phyloP scores from a whole-genome alignment of 1,140 invertebrate genomes.

The Sweltsa coloradensis region DNA sequence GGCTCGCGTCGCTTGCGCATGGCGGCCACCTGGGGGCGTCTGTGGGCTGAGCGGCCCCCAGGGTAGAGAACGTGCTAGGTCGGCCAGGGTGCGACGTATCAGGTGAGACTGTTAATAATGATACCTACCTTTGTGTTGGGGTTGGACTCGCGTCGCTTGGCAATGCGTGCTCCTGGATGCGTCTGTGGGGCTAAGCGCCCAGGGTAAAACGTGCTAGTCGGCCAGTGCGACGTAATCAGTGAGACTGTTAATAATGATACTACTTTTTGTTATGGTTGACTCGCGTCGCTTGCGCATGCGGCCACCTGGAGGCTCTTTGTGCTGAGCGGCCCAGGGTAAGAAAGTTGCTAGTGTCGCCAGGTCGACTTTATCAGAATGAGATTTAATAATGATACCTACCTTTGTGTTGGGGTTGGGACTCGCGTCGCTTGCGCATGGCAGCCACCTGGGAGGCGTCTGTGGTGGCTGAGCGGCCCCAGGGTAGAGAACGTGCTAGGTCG shows the following conservation, averaged over 20 bases:
- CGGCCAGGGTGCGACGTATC: conserved; percentile 66
- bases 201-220: too few relatives aligned
- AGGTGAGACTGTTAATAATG: conserved; percentile 45
- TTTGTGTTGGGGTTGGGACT: conserved; percentile 74
- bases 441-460: conserved; percentile 21
- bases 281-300: conserved; percentile 42
- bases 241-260: too few relatives aligned
- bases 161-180: too few relatives aligned
- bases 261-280: too few relatives aligned
- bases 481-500: conserved; percentile 58
- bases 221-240: too few relatives aligned
- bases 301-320: conserved; percentile 20
- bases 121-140: conserved; percentile 71
- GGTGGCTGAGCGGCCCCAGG: conserved; percentile 48
- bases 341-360: conserved; percentile 65
- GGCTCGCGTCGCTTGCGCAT: conserved; percentile 60
- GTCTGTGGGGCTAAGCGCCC: too few relatives aligned
- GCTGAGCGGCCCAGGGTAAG: conserved; percentile 50
- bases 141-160: conserved; percentile 69
- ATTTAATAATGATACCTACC: too few relatives aligned
- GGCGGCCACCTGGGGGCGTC: conserved; percentile 19
- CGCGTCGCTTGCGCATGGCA: conserved; percentile 47
- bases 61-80: conserved; percentile 57
- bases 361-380: conserved; percentile 49
- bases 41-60: conserved; percentile 45